Percentiles rank a stretch among this genome's conserved stretches.
Conservation (phyloP, 2,888 invertebrate species). For the Eledona agricola region DNA sequence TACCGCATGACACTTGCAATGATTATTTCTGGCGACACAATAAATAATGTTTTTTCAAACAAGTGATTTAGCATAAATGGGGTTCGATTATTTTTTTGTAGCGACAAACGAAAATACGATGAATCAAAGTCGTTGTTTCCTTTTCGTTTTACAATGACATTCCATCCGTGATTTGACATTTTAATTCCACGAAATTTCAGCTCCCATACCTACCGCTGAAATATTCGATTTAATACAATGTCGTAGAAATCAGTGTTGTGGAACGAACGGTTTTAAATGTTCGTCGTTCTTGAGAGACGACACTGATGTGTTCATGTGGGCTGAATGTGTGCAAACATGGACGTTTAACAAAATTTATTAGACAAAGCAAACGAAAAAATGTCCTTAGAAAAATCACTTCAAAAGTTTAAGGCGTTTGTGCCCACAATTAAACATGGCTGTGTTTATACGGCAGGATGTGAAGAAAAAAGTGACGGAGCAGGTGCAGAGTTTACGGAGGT, state of each 20-base stretch:
- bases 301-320: no score
- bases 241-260: conserved; percentile 15
- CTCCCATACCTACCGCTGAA: no score
- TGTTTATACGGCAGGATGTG: conserved; percentile 21
- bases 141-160: no score
- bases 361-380: conserved; percentile 2
- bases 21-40: no score
- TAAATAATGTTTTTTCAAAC: no score
- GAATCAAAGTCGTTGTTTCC: no score
- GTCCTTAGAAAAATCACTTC: background rate
- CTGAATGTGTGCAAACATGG: no score
- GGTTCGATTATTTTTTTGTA: conserved; percentile 1
- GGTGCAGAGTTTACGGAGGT: conserved; percentile 15
- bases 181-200: conserved; percentile 5
- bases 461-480: conserved; percentile 19
- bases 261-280: conserved; percentile 8
- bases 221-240: conserved; percentile 7
- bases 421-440: conserved; percentile 11
- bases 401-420: conserved; percentile 1
- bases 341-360: no score
- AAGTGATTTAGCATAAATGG: background rate
- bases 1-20: no score
- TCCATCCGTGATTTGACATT: conserved; percentile 5
- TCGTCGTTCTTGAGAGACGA: no score
- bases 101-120: conserved; percentile 2